A percentile compares a stretch with the other conserved stretches of the same genome.
phyloP scores from a whole-genome alignment of 2,113 vertebrate genomes.

The Rhea pennata region DNA sequence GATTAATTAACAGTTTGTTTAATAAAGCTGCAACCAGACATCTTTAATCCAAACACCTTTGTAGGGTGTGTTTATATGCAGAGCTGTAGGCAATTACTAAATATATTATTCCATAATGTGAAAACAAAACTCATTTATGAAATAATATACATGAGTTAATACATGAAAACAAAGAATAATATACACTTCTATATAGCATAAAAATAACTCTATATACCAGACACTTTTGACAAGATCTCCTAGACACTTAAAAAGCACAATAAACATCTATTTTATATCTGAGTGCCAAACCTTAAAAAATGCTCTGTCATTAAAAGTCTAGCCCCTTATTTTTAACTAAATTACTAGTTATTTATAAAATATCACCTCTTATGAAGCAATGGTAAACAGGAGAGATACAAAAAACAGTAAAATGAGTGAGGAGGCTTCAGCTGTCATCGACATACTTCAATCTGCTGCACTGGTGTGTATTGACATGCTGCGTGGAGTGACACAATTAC shows the following conservation, averaged over 20 bases:
- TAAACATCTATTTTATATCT: slow-evolving; percentile 68
- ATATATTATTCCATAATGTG: slow-evolving; percentile 24
- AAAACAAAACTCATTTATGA: slow-evolving; percentile 44
- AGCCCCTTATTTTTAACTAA: slow-evolving; percentile 65
- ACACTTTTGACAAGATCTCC: slow-evolving; percentile 55
- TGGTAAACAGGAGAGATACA: slow-evolving; percentile 48
- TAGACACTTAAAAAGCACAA: slow-evolving; percentile 35
- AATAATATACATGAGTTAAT: slow-evolving; percentile 41
- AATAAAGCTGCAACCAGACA: slow-evolving; percentile 43
- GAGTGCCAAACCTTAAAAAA: slow-evolving; percentile 54
- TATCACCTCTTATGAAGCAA: slow-evolving; percentile 61
- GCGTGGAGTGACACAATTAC: background rate
- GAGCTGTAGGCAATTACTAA: slow-evolving; percentile 17
- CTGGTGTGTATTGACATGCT: background rate
- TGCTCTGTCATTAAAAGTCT: slow-evolving; percentile 61
- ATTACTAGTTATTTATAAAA: slow-evolving; percentile 76
- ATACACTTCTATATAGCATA: slow-evolving; percentile 37
- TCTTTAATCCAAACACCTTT: slow-evolving; percentile 58
- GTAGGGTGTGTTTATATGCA: slow-evolving; percentile 11
- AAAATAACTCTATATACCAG: slow-evolving; percentile 64
- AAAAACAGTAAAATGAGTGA: background rate
- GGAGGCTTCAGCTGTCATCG: background rate
- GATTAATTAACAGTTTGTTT: slow-evolving; percentile 63
- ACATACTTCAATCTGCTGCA: background rate
- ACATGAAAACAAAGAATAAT: slow-evolving; percentile 35